These are phyloP conservation scores for Phrynocephalus forsythii DNA, from an alignment of 2,797 vertebrate species.

Conservation along the genomic window DNA sequence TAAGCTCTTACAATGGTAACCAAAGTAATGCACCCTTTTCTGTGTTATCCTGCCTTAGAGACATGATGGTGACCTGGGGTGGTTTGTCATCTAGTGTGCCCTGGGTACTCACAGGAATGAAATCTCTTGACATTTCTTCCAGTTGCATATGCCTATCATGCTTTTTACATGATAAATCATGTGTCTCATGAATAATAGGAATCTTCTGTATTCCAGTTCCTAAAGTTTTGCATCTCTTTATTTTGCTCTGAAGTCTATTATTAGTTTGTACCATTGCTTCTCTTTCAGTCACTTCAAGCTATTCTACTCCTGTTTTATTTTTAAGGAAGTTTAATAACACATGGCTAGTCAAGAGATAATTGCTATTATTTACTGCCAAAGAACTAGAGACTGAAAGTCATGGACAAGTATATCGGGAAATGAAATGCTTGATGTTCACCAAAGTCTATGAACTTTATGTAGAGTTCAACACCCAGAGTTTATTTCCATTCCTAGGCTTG, in stretches of 20 bases:
- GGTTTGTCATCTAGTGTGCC: neutral
- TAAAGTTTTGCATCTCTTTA: neutral
- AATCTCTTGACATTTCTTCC: neutral
- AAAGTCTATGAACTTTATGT: slow-evolving; percentile 5
- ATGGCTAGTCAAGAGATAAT: neutral
- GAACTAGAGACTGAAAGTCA: neutral
- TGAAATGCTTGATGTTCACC: neutral
- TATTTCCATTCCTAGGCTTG: slow-evolving; percentile 10
- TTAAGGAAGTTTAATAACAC: neutral
- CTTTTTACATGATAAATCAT: neutral
- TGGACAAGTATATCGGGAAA: neutral
- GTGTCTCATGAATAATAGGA: no score
- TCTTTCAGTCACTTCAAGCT: neutral
- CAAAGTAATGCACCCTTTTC: neutral
- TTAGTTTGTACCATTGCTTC: neutral
- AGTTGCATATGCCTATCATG: neutral
- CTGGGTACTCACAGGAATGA: neutral
- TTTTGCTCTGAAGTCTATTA: neutral
- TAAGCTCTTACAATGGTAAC: no score
- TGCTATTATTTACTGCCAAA: neutral
- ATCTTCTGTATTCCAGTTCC: no score
- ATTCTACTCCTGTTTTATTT: neutral
- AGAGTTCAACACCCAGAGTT: neutral
- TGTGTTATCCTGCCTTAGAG: neutral
- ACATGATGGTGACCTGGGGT: neutral